phyloP scores from a whole-genome alignment of 2,113 vertebrate species.

The Paratilapia polleni region DNA sequence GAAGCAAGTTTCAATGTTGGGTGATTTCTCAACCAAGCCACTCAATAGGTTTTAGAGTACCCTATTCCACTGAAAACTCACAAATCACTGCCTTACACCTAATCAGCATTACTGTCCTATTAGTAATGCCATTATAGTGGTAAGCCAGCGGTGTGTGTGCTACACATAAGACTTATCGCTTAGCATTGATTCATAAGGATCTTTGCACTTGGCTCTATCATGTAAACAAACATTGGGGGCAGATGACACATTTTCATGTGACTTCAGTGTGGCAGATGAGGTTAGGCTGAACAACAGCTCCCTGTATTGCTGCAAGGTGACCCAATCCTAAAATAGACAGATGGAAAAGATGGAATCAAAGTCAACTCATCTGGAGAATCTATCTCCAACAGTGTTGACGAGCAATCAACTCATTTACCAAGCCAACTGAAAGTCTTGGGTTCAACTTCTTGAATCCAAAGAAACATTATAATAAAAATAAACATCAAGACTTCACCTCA shows the following conservation, averaged over 20 bases:
- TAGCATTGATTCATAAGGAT: not conserved
- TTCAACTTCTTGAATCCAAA: not conserved
- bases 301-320: not conserved
- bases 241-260: slow-evolving; percentile 12
- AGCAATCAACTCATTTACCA: not conserved
- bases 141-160: not conserved
- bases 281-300: not conserved
- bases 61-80: not conserved
- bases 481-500: not conserved
- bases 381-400: not conserved
- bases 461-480: too few species aligned
- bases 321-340: not conserved
- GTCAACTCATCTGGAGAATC: not conserved
- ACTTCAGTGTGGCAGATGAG: not conserved
- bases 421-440: not conserved
- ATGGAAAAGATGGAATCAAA: not conserved
- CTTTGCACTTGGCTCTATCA: not conserved
- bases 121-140: not conserved
- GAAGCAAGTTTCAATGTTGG: not conserved
- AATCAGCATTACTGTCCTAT: not conserved
- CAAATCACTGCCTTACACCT: not conserved
- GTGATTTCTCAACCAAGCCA: not conserved
- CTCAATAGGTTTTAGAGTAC: not conserved
- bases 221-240: not conserved
- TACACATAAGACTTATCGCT: not conserved